Conservation (phyloP, 2,888 invertebrate species). For the Drosophila flavopinicola region DNA sequence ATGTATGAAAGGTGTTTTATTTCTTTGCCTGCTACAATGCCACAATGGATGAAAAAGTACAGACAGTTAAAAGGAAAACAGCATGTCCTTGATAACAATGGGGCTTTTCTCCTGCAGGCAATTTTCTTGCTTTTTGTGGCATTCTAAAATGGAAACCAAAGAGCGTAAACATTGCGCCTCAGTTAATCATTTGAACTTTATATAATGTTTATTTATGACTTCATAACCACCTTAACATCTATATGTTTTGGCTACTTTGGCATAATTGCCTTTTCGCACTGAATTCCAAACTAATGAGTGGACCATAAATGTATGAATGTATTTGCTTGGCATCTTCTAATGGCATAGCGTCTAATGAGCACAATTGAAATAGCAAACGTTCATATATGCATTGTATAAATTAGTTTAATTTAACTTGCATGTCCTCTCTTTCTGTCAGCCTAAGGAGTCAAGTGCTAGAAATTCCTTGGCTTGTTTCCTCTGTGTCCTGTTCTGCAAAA, state of each 20-base stretch:
- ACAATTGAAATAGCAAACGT: constrained; percentile 9
- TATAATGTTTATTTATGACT: background rate
- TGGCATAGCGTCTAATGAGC: constrained; percentile 12
- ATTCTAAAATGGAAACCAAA: too few species aligned
- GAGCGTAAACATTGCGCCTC: too few species aligned
- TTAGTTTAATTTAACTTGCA: constrained; percentile 18
- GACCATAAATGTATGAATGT: background rate
- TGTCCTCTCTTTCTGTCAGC: constrained; percentile 8
- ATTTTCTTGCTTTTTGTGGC: too few species aligned
- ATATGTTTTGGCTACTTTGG: background rate
- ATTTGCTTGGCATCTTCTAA: background rate
- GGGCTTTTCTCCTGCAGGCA: too few species aligned
- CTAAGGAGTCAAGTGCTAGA: background rate
- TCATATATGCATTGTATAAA: constrained; percentile 18
- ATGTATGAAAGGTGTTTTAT: too few species aligned
- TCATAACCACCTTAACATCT: background rate
- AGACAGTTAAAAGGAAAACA: too few species aligned
- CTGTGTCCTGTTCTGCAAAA: constrained; percentile 5
- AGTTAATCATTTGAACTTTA: too few species aligned
- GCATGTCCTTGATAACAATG: too few species aligned
- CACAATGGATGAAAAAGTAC: too few species aligned
- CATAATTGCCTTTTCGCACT: constrained; percentile 4
- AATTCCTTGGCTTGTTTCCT: background rate
- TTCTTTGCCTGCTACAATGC: too few species aligned
- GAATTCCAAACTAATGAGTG: constrained; percentile 2